Evolutionary conservation across 1,140 invertebrate genomes (phyloP).

Genomic region (Drosophila cardini): DNA sequence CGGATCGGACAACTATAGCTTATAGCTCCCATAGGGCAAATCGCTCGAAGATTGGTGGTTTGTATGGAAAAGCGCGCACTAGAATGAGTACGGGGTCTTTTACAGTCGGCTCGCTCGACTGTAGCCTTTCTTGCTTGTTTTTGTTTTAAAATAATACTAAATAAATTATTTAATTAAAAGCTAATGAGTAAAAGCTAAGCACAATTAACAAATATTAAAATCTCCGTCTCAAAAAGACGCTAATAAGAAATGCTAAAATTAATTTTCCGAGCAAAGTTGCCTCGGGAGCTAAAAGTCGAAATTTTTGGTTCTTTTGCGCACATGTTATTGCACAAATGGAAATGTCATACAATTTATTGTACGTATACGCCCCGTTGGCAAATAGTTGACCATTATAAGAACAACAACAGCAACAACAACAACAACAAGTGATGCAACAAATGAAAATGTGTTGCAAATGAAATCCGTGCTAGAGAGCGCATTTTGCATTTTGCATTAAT

Average conservation of each 20-base stretch:
- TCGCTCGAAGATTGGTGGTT: no score
- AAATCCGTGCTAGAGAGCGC: constrained; percentile 49
- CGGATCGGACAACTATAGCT: no score
- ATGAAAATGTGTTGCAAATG: constrained; percentile 56
- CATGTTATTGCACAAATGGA: constrained; percentile 46
- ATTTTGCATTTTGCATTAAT: constrained; percentile 70
- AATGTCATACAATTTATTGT: constrained; percentile 62
- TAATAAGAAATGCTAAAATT: constrained; percentile 26
- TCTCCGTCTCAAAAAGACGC: background rate
- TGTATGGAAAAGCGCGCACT: no score
- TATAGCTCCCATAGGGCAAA: no score
- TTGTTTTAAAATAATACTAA: no score
- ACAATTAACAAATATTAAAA: background rate
- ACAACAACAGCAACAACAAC: constrained; percentile 24
- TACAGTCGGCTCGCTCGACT: no score
- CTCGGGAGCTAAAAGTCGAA: constrained; percentile 18
- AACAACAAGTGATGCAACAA: constrained; percentile 35
- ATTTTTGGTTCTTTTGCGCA: no score
- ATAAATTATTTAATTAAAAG: no score
- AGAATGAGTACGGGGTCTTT: no score
- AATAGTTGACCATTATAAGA: constrained; percentile 39
- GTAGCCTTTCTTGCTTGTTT: no score
- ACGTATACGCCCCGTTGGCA: background rate
- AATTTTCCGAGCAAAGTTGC: constrained; percentile 33
- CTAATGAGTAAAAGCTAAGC: no score